These are phyloP conservation scores for Cyprinodon brontotheroides DNA, from an alignment of 2,113 vertebrate species.

Conservation along the genomic window DNA sequence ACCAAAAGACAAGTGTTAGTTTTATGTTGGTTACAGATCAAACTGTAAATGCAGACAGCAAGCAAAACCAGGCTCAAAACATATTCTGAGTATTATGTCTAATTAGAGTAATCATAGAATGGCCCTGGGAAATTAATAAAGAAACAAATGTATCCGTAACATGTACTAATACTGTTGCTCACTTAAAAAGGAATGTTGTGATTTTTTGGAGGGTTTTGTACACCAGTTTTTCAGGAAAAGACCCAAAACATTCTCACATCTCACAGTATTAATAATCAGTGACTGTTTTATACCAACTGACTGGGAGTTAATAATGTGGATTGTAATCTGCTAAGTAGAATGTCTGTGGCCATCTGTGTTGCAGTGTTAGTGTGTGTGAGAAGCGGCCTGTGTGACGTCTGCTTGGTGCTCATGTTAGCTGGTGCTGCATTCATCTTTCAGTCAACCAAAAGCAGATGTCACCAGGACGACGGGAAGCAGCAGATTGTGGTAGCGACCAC, in stretches of 20 bases:
- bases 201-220: not conserved
- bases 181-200: not conserved
- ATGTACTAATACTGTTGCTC: not conserved
- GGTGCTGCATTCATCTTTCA: conserved; percentile 77
- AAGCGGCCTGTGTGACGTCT: conserved; percentile 68
- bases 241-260: conserved; percentile 33
- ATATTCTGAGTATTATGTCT: not conserved
- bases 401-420: conserved; percentile 60
- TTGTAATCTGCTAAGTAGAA: conserved; percentile 63
- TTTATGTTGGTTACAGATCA: not conserved
- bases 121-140: not conserved
- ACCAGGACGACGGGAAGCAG: conserved; percentile 73
- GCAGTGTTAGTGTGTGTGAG: conserved; percentile 60
- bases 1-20: not conserved
- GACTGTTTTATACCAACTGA: conserved; percentile 47
- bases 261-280: conserved; percentile 44
- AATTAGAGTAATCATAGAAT: not conserved
- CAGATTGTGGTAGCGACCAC: conserved; percentile 74
- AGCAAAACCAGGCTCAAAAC: not conserved
- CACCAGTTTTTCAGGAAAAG: conserved; percentile 40
- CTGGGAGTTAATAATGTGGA: conserved; percentile 48
- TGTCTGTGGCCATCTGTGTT: conserved; percentile 72
- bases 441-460: conserved; percentile 82
- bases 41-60: not conserved
- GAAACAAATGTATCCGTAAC: not conserved